A percentile compares a stretch with the other conserved stretches of the same genome.
Evolutionary conservation across 2,797 vertebrate species (phyloP).

Genomic region (Anguilla anguilla): DNA sequence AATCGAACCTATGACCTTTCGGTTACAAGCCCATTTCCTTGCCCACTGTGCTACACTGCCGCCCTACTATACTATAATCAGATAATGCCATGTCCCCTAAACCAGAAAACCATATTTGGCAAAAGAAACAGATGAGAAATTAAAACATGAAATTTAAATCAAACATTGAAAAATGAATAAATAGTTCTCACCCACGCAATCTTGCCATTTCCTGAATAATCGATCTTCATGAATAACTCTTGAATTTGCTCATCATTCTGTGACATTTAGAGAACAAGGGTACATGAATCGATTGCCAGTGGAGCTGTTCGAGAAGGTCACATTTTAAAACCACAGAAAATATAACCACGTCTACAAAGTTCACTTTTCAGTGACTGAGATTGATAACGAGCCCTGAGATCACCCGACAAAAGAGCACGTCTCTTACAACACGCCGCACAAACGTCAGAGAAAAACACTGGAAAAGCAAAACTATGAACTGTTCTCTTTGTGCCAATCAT

Average conservation of each 20-base stretch:
- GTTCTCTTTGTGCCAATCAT: neutral
- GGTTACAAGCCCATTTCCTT: no score
- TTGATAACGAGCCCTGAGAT: neutral
- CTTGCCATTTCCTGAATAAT: slow-evolving; percentile 67
- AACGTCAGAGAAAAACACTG: neutral
- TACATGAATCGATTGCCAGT: neutral
- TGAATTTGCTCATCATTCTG: slow-evolving; percentile 74
- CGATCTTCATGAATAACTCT: slow-evolving; percentile 79
- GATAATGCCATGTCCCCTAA: neutral
- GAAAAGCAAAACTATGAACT: neutral
- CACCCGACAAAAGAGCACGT: neutral
- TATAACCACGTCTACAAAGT: neutral
- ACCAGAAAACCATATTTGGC: neutral
- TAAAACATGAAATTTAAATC: neutral
- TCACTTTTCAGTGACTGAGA: neutral
- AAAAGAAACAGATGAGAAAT: neutral
- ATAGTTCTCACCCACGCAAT: slow-evolving; percentile 74
- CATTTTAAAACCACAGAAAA: neutral
- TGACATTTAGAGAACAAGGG: slow-evolving; percentile 55
- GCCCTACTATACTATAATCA: neutral
- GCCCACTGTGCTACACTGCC: no score
- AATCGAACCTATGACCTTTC: no score
- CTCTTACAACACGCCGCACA: neutral
- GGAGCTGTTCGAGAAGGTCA: slow-evolving; percentile 14
- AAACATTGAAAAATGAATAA: slow-evolving; percentile 3